Percentiles rank a stretch among this genome's conserved stretches.
Conservation (phyloP, 1,140 invertebrate genomes). For the Sarcophaga peregrina region DNA sequence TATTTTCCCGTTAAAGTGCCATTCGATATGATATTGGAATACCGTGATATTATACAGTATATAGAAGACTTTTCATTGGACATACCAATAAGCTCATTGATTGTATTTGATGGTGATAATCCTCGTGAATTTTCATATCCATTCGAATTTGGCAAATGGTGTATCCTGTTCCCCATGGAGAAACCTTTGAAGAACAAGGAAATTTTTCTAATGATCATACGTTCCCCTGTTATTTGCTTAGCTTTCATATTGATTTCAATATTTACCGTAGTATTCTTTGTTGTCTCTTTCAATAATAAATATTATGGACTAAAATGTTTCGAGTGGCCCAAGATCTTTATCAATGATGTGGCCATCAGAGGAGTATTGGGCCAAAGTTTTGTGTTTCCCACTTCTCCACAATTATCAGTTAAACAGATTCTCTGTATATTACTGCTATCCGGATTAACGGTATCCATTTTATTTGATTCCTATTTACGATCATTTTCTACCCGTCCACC, state of each 20-base stretch:
- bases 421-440: background rate
- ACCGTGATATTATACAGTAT: background rate
- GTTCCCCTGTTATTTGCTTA: background rate
- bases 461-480: conserved; percentile 8
- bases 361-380: background rate
- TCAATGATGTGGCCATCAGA: background rate
- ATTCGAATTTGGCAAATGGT: background rate
- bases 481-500: background rate
- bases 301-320: background rate
- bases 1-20: background rate
- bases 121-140: conserved; percentile 17
- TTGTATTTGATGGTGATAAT: background rate
- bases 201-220: background rate
- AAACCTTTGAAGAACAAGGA: background rate
- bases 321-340: background rate
- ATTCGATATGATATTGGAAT: background rate
- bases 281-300: background rate
- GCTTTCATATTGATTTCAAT: background rate
- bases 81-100: background rate
- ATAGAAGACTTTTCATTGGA: background rate
- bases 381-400: too few relatives aligned
- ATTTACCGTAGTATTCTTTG: background rate
- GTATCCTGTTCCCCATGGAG: background rate
- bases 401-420: background rate
- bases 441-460: background rate